Conservation (phyloP, 2,797 vertebrate species). For the Peromyscus melanophrys region DNA sequence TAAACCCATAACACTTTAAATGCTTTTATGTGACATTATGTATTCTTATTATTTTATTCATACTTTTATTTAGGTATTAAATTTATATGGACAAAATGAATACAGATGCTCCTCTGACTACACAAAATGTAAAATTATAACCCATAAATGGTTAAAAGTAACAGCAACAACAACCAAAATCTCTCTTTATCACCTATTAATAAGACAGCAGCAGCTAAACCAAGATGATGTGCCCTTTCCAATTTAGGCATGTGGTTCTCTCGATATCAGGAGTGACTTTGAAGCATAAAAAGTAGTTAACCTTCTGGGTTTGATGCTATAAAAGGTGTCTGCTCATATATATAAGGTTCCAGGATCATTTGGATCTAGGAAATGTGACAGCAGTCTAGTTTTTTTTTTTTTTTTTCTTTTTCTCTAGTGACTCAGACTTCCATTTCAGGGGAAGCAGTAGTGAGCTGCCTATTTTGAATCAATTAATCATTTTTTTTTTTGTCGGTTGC, state of each 20-base stretch:
- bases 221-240: constrained; percentile 74
- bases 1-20: background rate
- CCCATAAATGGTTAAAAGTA: constrained; percentile 53
- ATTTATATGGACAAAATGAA: background rate
- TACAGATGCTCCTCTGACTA: background rate
- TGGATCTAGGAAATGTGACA: constrained; percentile 75
- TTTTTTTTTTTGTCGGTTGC: background rate
- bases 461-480: constrained; percentile 76
- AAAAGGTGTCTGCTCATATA: constrained; percentile 73
- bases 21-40: background rate
- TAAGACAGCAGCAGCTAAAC: constrained; percentile 57
- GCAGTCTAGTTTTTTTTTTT: constrained; percentile 36
- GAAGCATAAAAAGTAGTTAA: constrained; percentile 79
- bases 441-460: constrained; percentile 23
- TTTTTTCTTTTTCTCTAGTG: no score
- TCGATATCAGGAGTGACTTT: constrained; percentile 71
- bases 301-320: constrained; percentile 67
- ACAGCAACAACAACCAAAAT: background rate
- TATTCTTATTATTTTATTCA: background rate
- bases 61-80: background rate
- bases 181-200: constrained; percentile 49
- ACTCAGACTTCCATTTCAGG: constrained; percentile 36
- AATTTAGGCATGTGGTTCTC: constrained; percentile 72
- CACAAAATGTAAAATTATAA: background rate
- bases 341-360: constrained; percentile 73